Base-by-base conservation (phyloP, 2,888 invertebrate species). In the Lamellibrachia satsuma region DNA sequence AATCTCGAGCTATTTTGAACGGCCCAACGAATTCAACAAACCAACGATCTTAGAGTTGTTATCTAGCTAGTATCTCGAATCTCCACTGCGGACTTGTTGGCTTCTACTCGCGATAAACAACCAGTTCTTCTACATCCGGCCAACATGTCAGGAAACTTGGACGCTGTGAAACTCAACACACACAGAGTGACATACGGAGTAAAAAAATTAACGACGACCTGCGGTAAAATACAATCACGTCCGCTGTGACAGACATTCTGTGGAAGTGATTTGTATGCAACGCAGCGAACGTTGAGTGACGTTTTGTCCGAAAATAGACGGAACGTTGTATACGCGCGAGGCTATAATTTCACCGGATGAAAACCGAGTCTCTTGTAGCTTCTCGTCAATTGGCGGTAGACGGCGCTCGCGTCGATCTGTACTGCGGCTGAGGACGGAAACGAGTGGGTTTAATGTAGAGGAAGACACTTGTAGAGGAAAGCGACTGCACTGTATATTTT, bases 301-400 rank as follows among this genome's bases (percentile, higher is more conserved):
- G 57, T 15, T 57, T 57, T 8, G 57, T 11, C 57, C 57, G 8
- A 57, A 57, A 57, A 39, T 57, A 57, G 75, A 75, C 75, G 22
- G 75, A 22, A 15, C 11, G 75, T 75, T 75, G 75, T 75, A 15
- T n/a, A 75, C 57, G 15, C 75, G 6, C 75, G 75, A 75, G 22
- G 75, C 75, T 75, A 75, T 22, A 75, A 75, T 22, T 11, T 75
- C 75, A 75, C 75, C n/a, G 15, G 75, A 75, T 75, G 75, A 75
- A 75, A 75, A n/a, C n/a, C 75, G n/a, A 75, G 75, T 75, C 75
- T 75, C 75, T 75, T 75, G 75, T 75, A 75, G n/a, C 75, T 22
- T 75, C 22, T n/a, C 75, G 75, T 22, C 75, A 75, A 75, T 75
- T 75, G 75, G n/a, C 75, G 75, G 4, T 0, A 75, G 75, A 75